Percentiles rank a stretch among this genome's conserved stretches.
phyloP scores from a whole-genome alignment of 2,113 vertebrate species.

The Tragelaphus buxtoni region DNA sequence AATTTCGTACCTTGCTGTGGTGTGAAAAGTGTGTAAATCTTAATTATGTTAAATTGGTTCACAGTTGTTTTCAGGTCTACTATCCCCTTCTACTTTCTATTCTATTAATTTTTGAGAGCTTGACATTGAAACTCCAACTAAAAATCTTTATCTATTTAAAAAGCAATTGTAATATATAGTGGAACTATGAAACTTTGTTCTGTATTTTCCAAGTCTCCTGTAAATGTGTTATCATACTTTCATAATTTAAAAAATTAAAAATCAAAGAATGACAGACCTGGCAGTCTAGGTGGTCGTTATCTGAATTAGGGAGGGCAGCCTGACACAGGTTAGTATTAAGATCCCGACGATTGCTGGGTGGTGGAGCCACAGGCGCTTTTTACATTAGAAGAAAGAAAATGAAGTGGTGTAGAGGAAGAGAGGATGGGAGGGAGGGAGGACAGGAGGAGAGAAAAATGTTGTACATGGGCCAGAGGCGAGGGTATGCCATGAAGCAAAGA shows the following conservation, averaged over 20 bases:
- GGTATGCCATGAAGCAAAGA: not conserved
- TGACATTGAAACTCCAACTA: not conserved
- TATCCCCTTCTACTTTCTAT: not conserved
- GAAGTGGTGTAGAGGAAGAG: not conserved
- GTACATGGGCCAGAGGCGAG: not conserved
- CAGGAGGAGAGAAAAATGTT: not conserved
- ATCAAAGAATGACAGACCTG: not conserved
- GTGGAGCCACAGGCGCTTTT: not conserved
- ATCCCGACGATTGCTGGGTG: not conserved
- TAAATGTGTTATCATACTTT: not conserved
- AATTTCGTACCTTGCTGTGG: not conserved
- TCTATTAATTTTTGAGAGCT: not conserved
- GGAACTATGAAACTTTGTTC: not conserved
- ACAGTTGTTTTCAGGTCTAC: not conserved
- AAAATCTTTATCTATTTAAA: not conserved
- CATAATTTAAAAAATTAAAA: not conserved
- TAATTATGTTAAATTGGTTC: not conserved
- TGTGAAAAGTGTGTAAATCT: not conserved
- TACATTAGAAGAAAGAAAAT: not conserved
- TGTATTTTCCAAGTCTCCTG: not conserved
- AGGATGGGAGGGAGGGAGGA: not conserved
- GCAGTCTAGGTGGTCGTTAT: not conserved
- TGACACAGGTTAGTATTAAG: not conserved
- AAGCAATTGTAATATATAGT: not conserved
- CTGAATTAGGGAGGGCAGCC: not conserved